A percentile compares a stretch with the other conserved stretches of the same genome.
Conservation (phyloP, 2,797 vertebrate genomes). For the Lepilemur ruficaudatus region DNA sequence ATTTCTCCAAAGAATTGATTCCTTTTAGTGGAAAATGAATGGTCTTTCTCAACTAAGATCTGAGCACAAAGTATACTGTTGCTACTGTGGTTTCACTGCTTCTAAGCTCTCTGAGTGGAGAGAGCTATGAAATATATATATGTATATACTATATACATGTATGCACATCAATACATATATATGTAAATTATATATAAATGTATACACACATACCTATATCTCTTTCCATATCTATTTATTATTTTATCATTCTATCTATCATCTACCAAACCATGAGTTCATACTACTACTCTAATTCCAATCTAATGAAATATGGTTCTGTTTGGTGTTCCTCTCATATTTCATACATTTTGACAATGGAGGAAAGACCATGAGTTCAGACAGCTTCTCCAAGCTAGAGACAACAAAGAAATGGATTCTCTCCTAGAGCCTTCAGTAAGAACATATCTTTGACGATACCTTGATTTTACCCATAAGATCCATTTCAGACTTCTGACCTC, state of each 20-base stretch:
- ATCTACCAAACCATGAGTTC: not conserved
- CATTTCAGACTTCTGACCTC: not conserved
- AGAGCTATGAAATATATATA: not conserved
- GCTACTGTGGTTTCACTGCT: not conserved
- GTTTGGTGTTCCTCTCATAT: not conserved
- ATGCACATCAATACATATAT: not conserved
- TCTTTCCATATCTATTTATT: not conserved
- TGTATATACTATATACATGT: not conserved
- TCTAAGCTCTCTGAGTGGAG: not conserved
- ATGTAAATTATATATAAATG: not conserved
- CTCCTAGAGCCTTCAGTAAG: not conserved
- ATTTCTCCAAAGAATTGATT: constrained; percentile 8
- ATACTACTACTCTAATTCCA: not conserved
- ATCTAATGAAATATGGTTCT: not conserved
- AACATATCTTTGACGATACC: not conserved
- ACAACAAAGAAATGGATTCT: not conserved
- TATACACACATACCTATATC: not conserved
- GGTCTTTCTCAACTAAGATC: not conserved
- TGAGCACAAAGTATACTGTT: not conserved
- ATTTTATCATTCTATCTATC: not conserved
- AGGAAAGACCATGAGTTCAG: not conserved
- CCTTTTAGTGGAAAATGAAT: not conserved
- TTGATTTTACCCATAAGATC: not conserved
- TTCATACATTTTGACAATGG: not conserved
- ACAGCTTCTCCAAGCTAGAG: not conserved